Evolutionary conservation across 1,140 invertebrate genomes (phyloP).

Genomic region (Drosophila paulistorum): DNA sequence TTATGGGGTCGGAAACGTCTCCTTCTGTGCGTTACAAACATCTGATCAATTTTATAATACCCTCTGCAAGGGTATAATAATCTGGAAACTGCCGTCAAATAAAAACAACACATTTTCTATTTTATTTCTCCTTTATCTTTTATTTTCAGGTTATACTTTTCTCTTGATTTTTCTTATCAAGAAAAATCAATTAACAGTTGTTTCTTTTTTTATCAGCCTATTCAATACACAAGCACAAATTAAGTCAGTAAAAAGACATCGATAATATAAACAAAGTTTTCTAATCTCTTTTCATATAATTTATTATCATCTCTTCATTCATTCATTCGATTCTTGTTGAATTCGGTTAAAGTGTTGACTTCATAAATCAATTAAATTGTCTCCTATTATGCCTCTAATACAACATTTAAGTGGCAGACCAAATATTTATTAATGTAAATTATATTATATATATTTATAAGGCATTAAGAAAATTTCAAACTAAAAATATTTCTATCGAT

Average conservation of each 20-base stretch:
- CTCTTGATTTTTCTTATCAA: not conserved
- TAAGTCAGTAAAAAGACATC: slow-evolving; percentile 32
- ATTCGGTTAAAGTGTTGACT: slow-evolving; percentile 33
- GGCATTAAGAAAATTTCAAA: slow-evolving; percentile 50
- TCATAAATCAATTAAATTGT: slow-evolving; percentile 57
- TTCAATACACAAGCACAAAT: slow-evolving; percentile 36
- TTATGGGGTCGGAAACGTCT: no score
- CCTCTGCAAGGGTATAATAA: no score
- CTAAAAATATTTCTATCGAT: slow-evolving; percentile 8
- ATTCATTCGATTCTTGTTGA: not conserved
- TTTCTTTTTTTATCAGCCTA: not conserved
- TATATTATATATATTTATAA: slow-evolving; percentile 50
- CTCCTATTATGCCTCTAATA: slow-evolving; percentile 37
- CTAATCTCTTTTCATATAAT: slow-evolving; percentile 38
- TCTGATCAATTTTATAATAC: no score
- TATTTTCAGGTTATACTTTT: not conserved
- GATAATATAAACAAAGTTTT: slow-evolving; percentile 17
- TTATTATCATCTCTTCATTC: slow-evolving; percentile 20
- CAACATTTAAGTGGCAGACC: slow-evolving; percentile 4
- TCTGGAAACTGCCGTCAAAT: no score
- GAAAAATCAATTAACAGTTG: slow-evolving; percentile 4
- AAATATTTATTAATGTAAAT: slow-evolving; percentile 46
- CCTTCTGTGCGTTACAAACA: no score
- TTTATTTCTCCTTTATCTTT: not conserved
- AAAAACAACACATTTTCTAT: no score